phyloP scores from a whole-genome alignment of 1,140 invertebrate genomes.

The Amphibalanus amphitrite region DNA sequence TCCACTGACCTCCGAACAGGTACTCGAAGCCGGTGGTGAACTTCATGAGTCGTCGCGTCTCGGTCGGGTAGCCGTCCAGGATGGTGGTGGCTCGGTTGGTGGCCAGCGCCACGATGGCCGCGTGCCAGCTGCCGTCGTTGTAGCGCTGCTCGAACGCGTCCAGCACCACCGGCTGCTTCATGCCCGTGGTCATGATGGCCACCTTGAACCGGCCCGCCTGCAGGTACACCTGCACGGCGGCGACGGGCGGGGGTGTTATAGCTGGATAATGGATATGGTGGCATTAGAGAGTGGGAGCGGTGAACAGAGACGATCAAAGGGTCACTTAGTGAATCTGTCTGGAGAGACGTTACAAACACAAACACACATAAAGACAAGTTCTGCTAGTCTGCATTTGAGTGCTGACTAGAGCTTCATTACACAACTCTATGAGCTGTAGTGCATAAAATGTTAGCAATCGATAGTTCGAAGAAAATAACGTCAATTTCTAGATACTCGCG shows the following conservation, averaged over 20 bases:
- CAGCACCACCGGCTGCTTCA: slow-evolving; percentile 42
- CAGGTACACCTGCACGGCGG: slow-evolving; percentile 52
- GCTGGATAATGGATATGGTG: too few relatives aligned
- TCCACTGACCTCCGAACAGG: slow-evolving; percentile 20
- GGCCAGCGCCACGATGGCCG: slow-evolving; percentile 48
- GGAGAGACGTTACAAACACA: too few relatives aligned
- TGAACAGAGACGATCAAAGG: too few relatives aligned
- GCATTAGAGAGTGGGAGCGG: too few relatives aligned
- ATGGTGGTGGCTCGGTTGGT: slow-evolving; percentile 49
- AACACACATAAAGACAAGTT: too few relatives aligned
- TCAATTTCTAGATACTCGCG: too few relatives aligned
- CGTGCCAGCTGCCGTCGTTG: slow-evolving; percentile 81
- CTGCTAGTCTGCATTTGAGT: too few relatives aligned
- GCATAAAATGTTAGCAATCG: too few relatives aligned
- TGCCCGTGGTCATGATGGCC: slow-evolving; percentile 47
- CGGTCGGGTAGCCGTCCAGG: slow-evolving; percentile 61
- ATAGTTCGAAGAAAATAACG: too few relatives aligned
- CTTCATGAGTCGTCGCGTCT: slow-evolving; percentile 49
- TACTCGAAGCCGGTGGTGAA: slow-evolving; percentile 57
- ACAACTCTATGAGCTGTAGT: too few relatives aligned
- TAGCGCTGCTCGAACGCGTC: slow-evolving; percentile 70
- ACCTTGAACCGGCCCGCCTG: slow-evolving; percentile 67
- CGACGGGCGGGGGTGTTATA: slow-evolving; percentile 12
- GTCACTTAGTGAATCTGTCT: too few relatives aligned
- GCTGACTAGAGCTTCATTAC: too few relatives aligned